Base-by-base conservation (phyloP, 2,113 vertebrate genomes). In the Aplodontia rufa region DNA sequence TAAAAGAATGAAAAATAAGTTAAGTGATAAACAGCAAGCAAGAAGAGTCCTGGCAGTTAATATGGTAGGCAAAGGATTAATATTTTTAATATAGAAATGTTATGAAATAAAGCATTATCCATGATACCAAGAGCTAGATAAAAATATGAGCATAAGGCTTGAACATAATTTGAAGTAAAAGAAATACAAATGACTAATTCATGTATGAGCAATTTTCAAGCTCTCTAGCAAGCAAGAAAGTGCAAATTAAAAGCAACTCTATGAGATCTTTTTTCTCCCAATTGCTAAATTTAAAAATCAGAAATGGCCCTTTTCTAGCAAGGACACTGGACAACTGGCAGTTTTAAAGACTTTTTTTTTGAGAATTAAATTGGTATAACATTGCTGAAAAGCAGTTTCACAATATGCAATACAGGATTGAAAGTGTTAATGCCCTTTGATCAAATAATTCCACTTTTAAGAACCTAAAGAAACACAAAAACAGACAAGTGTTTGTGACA, bases 11-110 rank as follows among this genome's bases (percentile, higher is more conserved):
- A 66, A 74, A 96, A 94, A 51, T 14, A 84, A 78, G 68, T 53
- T 92, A 87, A 93, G 58, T 30, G 60, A 87, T 53, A 60, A 96
- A 76, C 26, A 78, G 16, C 6, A 91, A 68, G 17, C 4, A 60
- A 92, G 40, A 82, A 91, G 42, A 80, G 58, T 69, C 80, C 28
- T 68, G 26, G 32, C 20, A 89, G 9, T 88, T 92, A 83, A 74
- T 5, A 53, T 55, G 76, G 30, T 10, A 76, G 45, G 20, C 20
- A 90, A 83, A 78, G 6, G 42, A 35, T 49, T 60, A 71, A 87
- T 86, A 91, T 84, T 74, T 80, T 89, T 89, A 79, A 74, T 79
- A 92, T 51, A 87, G 58, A 69, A 88, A 83, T 87, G 28, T 24
- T 49, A 40, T 49, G 51, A 47, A 89, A 87, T 66, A 68, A 83